phyloP scores from a whole-genome alignment of 2,888 invertebrate genomes.

The Ophion ventricosus region DNA sequence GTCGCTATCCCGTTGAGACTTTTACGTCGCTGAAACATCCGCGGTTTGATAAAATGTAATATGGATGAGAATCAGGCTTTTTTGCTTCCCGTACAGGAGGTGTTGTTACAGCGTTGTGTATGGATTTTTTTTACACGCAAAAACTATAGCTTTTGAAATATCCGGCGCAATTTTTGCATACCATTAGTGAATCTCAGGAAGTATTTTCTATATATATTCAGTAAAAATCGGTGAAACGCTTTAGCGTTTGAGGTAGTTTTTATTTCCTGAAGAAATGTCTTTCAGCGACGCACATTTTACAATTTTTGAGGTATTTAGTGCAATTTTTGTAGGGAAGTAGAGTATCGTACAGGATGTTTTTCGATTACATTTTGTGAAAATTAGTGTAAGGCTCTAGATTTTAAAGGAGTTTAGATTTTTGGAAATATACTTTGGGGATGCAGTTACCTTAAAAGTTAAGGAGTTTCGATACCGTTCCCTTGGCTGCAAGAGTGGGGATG shows the following conservation, averaged over 20 bases:
- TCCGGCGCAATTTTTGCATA: not conserved
- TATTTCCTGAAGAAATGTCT: not conserved
- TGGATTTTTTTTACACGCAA: not conserved
- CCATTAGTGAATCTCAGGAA: not conserved
- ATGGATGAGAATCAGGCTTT: not conserved
- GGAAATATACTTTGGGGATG: no score
- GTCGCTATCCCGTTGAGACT: not conserved
- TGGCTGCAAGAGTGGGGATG: no score
- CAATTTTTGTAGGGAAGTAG: no score
- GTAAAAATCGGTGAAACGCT: not conserved
- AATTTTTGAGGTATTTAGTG: no score
- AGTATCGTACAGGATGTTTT: no score
- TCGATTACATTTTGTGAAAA: no score
- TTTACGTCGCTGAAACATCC: not conserved
- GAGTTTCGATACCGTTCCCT: no score
- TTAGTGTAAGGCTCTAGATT: no score
- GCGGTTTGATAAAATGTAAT: not conserved
- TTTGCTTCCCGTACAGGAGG: not conserved
- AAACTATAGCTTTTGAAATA: not conserved
- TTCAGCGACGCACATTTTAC: not conserved
- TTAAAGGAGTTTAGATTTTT: no score
- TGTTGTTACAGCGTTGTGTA: not conserved
- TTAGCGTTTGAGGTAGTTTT: not conserved
- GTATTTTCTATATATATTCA: not conserved
- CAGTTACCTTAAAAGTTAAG: no score